Conservation (phyloP, 2,888 invertebrate genomes). For the Macrophya annulata region DNA sequence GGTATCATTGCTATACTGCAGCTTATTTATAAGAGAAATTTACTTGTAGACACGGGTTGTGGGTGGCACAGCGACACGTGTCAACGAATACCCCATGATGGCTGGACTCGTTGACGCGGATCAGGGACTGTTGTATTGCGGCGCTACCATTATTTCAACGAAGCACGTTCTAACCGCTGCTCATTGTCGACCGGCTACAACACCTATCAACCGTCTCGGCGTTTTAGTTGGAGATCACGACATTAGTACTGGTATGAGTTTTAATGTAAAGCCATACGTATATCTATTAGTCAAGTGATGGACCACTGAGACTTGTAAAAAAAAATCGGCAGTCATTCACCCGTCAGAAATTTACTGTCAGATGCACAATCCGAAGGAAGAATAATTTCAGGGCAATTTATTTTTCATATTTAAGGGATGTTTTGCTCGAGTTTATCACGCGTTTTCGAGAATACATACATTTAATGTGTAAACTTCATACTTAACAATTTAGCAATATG, state of each 20-base stretch:
- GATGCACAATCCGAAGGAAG: background rate
- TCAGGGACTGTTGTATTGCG: slow-evolving; percentile 66
- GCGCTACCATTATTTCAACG: slow-evolving; percentile 72
- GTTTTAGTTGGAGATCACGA: slow-evolving; percentile 75
- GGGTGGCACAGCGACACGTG: slow-evolving; percentile 81
- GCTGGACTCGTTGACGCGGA: slow-evolving; percentile 79
- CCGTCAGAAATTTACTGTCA: background rate
- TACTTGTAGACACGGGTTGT: slow-evolving; percentile 78
- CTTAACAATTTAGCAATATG: background rate
- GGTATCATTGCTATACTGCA: too few species aligned
- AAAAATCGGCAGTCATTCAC: background rate
- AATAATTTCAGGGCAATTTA: too few species aligned
- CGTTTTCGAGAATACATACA: background rate
- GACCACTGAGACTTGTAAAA: background rate
- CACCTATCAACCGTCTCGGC: slow-evolving; percentile 48
- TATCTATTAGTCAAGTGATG: background rate
- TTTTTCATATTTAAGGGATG: background rate
- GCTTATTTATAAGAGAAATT: background rate
- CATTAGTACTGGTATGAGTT: slow-evolving; percentile 60
- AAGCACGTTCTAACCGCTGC: slow-evolving; percentile 73
- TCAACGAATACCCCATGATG: slow-evolving; percentile 84
- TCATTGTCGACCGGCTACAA: slow-evolving; percentile 68
- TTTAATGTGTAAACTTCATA: background rate
- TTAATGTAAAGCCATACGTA: background rate
- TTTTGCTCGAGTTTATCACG: background rate